Evolutionary conservation across 2,888 invertebrate genomes (phyloP), one percentile per base, ranked within the genome.

Genomic region (Megaustenia siamemsis): DNA sequence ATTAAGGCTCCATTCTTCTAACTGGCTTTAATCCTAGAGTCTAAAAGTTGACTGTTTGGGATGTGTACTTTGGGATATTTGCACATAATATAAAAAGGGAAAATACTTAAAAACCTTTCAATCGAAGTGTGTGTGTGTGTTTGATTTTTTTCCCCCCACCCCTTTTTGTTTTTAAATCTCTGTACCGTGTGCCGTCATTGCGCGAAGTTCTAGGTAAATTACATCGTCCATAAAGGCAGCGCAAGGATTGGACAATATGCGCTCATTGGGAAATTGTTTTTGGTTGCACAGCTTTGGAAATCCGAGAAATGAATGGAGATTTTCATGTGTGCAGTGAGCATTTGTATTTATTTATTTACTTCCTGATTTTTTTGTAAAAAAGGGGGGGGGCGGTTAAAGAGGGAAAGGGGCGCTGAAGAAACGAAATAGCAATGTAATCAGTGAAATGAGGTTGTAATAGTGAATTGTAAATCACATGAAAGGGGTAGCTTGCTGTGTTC

Each of bases 1-100:
- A 73, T 73, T 73, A 73, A 49, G 43, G 18, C 49, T 18, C 73
- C 32, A 73, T 73, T 73, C 73, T 45, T 32, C 49, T 49, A 32
- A 32, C 32, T 73, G 49, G 32, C 49, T 73, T 73, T 73, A 73
- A 45, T 49, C 73, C 49, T 0, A 8, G 8, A n/a, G 32, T 32
- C 32, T 73, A 49, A 49, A 28, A 15, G 32, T 32, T 32, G 18
- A 8, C 28, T 32, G 28, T 10, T 18, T 4, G 45, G 15, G 32
- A 24, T 45, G 49, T 49, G 4, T 73, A 4, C 32, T 40, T 49
- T 45, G 49, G 28, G 32, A 15, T 73, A 32, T 73, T 73, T 49
- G 35, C 73, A 73, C 45, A 49, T 28, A 43, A 49, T 21, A 73
- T 49, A 49, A 73, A 49, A 49, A 45, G 49, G 15, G 18, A 21